A percentile compares a stretch with the other conserved stretches of the same genome.
Conservation (phyloP, 2,888 invertebrate species). For the Anorthoa munda region DNA sequence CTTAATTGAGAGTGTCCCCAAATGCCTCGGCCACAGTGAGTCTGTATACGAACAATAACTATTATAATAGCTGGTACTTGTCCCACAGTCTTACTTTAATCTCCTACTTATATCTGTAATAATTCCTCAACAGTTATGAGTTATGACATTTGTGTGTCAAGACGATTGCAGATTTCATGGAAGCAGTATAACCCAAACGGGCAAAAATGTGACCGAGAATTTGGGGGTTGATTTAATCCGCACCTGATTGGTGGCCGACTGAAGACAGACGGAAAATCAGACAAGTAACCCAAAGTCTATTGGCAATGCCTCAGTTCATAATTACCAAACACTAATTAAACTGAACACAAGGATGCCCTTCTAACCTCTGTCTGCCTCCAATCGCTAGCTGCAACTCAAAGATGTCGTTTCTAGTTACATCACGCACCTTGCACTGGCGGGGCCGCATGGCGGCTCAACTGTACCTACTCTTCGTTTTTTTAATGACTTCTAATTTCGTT, state of each 20-base stretch:
- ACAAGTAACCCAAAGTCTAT: conserved; percentile 1
- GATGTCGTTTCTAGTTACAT: conserved; percentile 34
- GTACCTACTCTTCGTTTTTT: conserved; percentile 16
- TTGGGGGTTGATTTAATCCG: not conserved
- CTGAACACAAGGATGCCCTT: conserved; percentile 68
- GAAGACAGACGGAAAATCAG: not conserved
- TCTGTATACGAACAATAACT: not conserved
- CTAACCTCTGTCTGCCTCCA: not conserved
- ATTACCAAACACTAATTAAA: conserved; percentile 75
- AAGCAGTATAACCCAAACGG: not conserved
- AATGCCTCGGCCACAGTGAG: not conserved
- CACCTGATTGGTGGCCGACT: not conserved
- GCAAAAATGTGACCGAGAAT: not conserved
- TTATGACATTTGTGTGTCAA: not conserved
- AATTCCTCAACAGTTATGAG: not conserved
- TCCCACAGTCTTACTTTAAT: no score
- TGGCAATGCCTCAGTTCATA: conserved; percentile 41
- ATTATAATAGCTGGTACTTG: not conserved
- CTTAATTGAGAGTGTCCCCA: conserved; percentile 46
- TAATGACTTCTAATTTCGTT: conserved; percentile 29
- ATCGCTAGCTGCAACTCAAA: conserved; percentile 27
- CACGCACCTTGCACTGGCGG: not conserved
- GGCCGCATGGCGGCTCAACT: not conserved
- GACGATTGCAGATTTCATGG: not conserved
- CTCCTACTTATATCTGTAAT: no score